Conservation (phyloP, 2,888 invertebrate genomes). For the Chironomus tentans region DNA sequence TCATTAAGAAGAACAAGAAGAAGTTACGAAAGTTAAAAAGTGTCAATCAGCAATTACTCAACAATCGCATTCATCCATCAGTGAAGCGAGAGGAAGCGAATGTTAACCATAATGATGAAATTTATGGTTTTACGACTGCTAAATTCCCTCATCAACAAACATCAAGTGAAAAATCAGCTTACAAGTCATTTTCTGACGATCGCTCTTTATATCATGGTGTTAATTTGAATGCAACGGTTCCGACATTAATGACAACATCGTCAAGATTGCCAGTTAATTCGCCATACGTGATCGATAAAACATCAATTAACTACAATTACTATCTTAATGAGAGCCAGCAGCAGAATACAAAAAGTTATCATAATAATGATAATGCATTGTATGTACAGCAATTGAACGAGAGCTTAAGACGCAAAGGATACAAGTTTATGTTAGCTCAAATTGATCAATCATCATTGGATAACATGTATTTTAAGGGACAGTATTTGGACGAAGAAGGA, state of each 20-base stretch:
- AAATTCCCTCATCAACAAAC: conserved; percentile 12
- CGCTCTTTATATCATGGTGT: conserved; percentile 28
- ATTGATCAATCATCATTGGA: conserved; percentile 2
- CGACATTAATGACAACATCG: conserved; percentile 13
- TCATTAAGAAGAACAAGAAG: conserved; percentile 6
- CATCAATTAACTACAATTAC: conserved; percentile 22
- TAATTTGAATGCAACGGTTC: conserved; percentile 24
- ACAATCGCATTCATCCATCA: conserved; percentile 4
- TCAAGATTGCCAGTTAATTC: conserved; percentile 2
- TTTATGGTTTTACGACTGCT: conserved; percentile 6
- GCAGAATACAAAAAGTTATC: background rate
- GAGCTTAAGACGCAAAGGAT: conserved; percentile 23
- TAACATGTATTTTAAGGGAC: conserved; percentile 6
- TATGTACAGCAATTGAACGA: conserved; percentile 23
- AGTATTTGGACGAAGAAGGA: conserved; percentile 20
- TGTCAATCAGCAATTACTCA: conserved; percentile 16
- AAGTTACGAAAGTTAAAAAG: conserved; percentile 20
- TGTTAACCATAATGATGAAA: conserved; percentile 1
- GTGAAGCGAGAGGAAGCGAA: conserved; percentile 2
- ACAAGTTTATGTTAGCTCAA: conserved; percentile 22
- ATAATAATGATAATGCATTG: conserved; percentile 17
- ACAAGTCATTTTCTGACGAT: conserved; percentile 28
- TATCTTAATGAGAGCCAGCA: conserved; percentile 13
- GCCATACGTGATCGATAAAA: conserved; percentile 15
- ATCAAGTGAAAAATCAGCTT: conserved; percentile 10